Base-by-base conservation (phyloP, 1,140 invertebrate species). In the Rhopalosiphum maidis region DNA sequence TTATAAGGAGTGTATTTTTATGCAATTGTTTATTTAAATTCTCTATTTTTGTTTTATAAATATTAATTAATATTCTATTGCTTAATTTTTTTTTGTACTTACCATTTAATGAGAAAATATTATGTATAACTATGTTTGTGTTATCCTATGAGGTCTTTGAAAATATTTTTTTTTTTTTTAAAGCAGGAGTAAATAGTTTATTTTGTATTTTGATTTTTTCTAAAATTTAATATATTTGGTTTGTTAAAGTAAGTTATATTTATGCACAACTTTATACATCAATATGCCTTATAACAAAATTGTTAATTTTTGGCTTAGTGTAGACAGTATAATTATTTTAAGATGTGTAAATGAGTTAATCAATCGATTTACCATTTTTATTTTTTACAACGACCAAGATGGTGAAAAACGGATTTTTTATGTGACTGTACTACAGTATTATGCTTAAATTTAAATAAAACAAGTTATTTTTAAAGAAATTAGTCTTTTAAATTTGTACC, bases 41-140 rank as follows among this genome's bases (percentile, higher is more conserved):
- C 18, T n/a, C n/a, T 77, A 77, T 77, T 77, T 77, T 18, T 77
- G n/a, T n/a, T 77, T 77, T 77, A 77, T 77, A 77, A 77, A 77
- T 77, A 68, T 68, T 68, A n/a, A 68, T 68, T 68, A n/a, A 18
- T 77, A n/a, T 77, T 77, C 11, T 77, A n/a, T 77, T 68, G 7
- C n/a, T n/a, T 3, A 15, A 60, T 51, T 4, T 68, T 68, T 68
- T 68, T 77, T 77, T 77, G 30, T n/a, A 77, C n/a, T 77, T n/a
- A 77, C 60, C 60, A 77, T 77, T 3, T 77, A n/a, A 68, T n/a
- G 15, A 68, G 30, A 68, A 68, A 68, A 30, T 68, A 68, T 68
- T 2, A 68, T n/a, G n/a, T 68, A 77, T 5, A 77, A 77, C 60
- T 35, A 68, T 68, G 11, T 77, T 77, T 77, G n/a, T 21, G 30